These are phyloP conservation scores for Coregonus suidteri DNA, from an alignment of 2,797 vertebrate genomes.

Conservation along the genomic window DNA sequence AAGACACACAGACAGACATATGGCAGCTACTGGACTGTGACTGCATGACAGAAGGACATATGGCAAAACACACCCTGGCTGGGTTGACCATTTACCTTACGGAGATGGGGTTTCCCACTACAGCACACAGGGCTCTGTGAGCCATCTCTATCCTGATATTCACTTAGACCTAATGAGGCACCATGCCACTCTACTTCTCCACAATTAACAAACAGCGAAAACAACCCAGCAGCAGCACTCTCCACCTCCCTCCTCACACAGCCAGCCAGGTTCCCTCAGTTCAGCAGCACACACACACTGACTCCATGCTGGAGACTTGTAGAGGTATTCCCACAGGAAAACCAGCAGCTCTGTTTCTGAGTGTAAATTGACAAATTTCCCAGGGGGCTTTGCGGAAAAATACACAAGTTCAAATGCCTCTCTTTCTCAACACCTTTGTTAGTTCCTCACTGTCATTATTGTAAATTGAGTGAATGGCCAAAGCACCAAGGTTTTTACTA, in stretches of 20 bases:
- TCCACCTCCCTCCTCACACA: not conserved
- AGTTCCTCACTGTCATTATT: not conserved
- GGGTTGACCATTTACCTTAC: not conserved
- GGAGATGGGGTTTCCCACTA: conserved; percentile 9
- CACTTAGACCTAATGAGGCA: conserved; percentile 57
- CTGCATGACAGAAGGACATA: not conserved
- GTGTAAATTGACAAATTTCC: conserved; percentile 25
- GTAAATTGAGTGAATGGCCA: not conserved
- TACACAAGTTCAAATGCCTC: conserved; percentile 27
- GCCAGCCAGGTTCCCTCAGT: too few species aligned
- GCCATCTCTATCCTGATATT: conserved; percentile 35
- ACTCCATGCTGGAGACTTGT: conserved; percentile 27
- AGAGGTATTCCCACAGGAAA: conserved; percentile 45
- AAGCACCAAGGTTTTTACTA: not conserved
- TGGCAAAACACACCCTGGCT: conserved; percentile 10
- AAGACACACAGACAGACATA: conserved; percentile 7
- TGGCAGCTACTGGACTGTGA: not conserved
- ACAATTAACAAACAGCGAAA: conserved; percentile 41
- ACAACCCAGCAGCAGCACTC: conserved; percentile 14
- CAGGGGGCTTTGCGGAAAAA: not conserved
- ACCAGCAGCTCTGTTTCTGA: conserved; percentile 21
- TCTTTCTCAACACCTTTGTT: conserved; percentile 4
- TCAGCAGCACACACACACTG: not conserved
- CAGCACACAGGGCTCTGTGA: conserved; percentile 18
- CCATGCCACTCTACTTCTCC: conserved; percentile 49